Evolutionary conservation across 2,888 invertebrate genomes (phyloP), one percentile per base, ranked within the genome.

Genomic region (Dugesia japonica): DNA sequence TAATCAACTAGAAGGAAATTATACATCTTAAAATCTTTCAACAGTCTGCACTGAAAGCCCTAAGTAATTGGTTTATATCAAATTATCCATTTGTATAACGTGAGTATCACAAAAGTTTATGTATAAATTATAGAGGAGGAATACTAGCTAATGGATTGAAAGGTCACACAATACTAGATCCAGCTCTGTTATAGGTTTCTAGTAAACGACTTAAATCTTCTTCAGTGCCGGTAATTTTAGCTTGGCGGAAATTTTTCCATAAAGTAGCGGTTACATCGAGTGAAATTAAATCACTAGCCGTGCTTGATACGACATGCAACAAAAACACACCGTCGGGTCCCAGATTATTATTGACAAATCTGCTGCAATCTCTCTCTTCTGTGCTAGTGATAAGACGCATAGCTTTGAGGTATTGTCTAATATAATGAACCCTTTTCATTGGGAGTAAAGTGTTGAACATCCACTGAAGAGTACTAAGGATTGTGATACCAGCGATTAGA

Each of bases 351-450:
- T 83, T 80, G 0, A 82, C 82, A 78, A 84, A 84, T 26, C 82
- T 80, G 42, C 83, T 83, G 74, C 84, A 84, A 15, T 82, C 79
- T 75, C 82, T 81, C 78, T 81, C 81, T 73, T 83, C 83, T 28
- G 82, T 82, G 26, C 82, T 82, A 72, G 81, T 81, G 23, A 85
- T 81, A 27, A 84, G 81, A 79, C 84, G 84, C 83, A 86, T 85
- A 74, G 84, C 83, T 79, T 85, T 84, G 28, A 86, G 81, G 78
- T 85, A 83, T 79, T 85, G 86, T 72, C 85, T 80, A 80, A 86
- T 83, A 79, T 85, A 84, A 73, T 85, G 26, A 13, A 81, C 80
- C 74, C 81, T 80, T 20, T 80, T 79, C 17, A 79, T 79, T 79
- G 81, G 81, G 78, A 81, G 79, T 72, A 80, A 77, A n/a, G 81